Evolutionary conservation across 1,140 invertebrate genomes (phyloP), one percentile per base, ranked within the genome.

Genomic region (Ridgeia piscesae): DNA sequence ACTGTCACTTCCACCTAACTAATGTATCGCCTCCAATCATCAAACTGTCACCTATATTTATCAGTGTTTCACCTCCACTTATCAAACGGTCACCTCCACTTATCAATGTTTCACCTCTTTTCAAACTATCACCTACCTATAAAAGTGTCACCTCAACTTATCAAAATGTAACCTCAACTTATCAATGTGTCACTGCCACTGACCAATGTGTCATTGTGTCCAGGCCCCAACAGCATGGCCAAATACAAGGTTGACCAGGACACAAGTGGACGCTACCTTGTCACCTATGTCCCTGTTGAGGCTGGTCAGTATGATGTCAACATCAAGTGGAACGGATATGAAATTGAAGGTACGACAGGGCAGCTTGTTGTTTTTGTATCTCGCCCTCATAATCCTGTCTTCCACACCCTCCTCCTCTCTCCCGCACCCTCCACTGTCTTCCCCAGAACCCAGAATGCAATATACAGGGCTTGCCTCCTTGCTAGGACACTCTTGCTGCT

Each of bases 281-380:
- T 97, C 9, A 97, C 97, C 2, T 98, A 98, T 94, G 95, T 97
- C 0, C 97, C 98, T 1, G 96, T 96, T 2, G 97, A 98, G 95
- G 97, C 97, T 21, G 98, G 98, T 9, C 96, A 97, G 21, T 98
- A 98, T 95, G 97, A 97, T 94, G 96, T 98, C 6, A 95, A 96
- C 93, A 96, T 98, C 6, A 96, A 97, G 31, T 98, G 97, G 96
- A 98, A 98, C 94, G 97, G 97, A 35, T 96, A 96, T 93, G 96
- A 97, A 93, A 96, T 97, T 92, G 95, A 96, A 94, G 96, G 58
- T 77, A 77, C 17, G 96, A 96, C 94, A 94, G 94, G 88, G 35
- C n/a, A 33, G 58, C 4, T 42, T 4, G 58, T 77, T n/a, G n/a
- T n/a, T n/a, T n/a, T n/a, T n/a, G n/a, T n/a, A n/a, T n/a, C n/a